These are phyloP conservation scores for Ormyrus labotus DNA, from an alignment of 2,888 invertebrate species.

Conservation along the genomic window DNA sequence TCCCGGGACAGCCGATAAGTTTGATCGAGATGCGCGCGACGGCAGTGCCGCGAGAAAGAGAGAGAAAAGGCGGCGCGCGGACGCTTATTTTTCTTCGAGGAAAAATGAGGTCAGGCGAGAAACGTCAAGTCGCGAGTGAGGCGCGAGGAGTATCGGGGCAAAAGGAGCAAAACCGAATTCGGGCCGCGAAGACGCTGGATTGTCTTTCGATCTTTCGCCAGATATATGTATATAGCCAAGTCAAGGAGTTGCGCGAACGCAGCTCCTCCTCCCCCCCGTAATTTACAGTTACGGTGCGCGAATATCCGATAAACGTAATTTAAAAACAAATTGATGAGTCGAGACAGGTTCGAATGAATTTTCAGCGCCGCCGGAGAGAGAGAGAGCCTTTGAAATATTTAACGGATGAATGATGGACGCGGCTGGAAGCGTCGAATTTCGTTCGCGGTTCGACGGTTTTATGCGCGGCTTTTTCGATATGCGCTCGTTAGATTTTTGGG, in stretches of 20 bases:
- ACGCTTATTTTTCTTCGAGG: no score
- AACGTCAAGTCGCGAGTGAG: neutral
- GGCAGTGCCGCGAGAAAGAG: no score
- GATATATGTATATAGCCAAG: no score
- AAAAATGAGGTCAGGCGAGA: conserved; percentile 1
- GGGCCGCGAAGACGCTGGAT: neutral
- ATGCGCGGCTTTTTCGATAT: neutral
- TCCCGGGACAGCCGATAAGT: conserved; percentile 2
- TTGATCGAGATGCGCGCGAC: neutral
- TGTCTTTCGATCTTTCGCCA: no score
- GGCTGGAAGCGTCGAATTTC: neutral
- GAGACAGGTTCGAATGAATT: no score
- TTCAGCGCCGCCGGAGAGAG: neutral
- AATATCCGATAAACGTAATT: conserved; percentile 7
- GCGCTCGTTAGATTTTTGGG: no score
- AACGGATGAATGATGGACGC: conserved; percentile 20
- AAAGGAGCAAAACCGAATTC: conserved; percentile 8
- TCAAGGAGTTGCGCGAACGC: no score
- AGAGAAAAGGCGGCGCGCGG: neutral
- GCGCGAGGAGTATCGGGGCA: neutral
- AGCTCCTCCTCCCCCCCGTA: neutral
- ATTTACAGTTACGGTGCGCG: no score
- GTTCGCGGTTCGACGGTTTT: neutral
- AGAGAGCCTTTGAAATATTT: conserved; percentile 25
- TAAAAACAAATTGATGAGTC: neutral